phyloP scores from a whole-genome alignment of 2,888 invertebrate species.

The Ceraclea dissimilis region DNA sequence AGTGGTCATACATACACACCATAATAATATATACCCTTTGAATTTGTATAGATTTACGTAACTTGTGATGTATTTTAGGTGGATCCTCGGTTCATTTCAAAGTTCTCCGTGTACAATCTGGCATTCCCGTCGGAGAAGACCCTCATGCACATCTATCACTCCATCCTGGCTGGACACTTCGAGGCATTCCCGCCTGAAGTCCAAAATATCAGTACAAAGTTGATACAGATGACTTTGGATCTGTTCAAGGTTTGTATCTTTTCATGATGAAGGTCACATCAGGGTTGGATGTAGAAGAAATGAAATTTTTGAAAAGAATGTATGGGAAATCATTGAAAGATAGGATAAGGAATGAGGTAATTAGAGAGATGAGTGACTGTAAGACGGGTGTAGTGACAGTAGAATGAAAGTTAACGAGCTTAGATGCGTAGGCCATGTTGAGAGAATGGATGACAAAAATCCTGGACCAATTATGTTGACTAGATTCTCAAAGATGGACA shows the following conservation, averaged over 20 bases:
- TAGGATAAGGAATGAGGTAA: no score
- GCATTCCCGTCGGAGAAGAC: slow-evolving; percentile 74
- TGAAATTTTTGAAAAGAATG: not conserved
- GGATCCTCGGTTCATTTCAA: slow-evolving; percentile 84
- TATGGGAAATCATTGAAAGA: no score
- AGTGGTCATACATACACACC: no score
- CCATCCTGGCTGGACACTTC: slow-evolving; percentile 75
- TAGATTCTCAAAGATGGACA: no score
- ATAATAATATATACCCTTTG: no score
- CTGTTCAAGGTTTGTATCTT: slow-evolving; percentile 62
- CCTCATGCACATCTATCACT: slow-evolving; percentile 71
- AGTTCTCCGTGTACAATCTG: slow-evolving; percentile 83
- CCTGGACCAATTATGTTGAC: no score
- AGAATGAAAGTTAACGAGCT: no score
- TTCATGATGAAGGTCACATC: not conserved
- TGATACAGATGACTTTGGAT: slow-evolving; percentile 73
- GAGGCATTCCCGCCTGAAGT: slow-evolving; percentile 60
- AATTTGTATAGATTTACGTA: no score
- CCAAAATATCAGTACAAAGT: slow-evolving; percentile 52
- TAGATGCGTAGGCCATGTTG: no score
- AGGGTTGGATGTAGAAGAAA: not conserved
- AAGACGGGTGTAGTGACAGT: no score
- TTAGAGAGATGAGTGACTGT: no score
- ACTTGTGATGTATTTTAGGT: slow-evolving; percentile 40
- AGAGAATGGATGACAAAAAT: no score